Base-by-base conservation (phyloP, 2,113 vertebrate genomes). In the Leucosticte australis region DNA sequence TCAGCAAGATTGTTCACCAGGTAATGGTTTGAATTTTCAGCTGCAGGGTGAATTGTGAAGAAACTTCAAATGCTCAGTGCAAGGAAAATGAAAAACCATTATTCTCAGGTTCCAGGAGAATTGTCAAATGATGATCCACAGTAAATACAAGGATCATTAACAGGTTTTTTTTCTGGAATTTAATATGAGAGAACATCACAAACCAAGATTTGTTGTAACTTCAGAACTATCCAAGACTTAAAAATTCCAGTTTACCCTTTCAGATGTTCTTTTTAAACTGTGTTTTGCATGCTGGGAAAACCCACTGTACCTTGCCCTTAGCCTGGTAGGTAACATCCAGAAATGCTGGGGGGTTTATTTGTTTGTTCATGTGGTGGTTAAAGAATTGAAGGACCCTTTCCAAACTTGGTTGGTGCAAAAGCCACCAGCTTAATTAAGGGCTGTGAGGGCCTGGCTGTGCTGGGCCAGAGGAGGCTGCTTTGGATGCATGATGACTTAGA, bases 1-100 rank as follows among this genome's bases (percentile, higher is more conserved):
- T 99, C 98, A 98, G 99, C 98, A 99, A 99, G 98, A 99, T 99
- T 67, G 99, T 99, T 67, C 99, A 99, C 91, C 99, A 99, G 99
- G 99, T 99, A 99, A 99, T 94, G 76, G 68, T 75, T 95, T 83
- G 53, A 52, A 87, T 95, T 97, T 95, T 85, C 95, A 80, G 39
- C 82, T 92, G 74, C 70, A 75, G 3, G 59, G 22, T 85, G 78
- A 92, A 41, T 44, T 53, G 37, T 67, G 53, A 94, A 68, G 92
- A 87, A 56, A 79, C 53, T 79, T 71, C 37, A 57, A 55, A 81
- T 76, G 73, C 76, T 81, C 74, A 81, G 44, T 70, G 60, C 55
- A 87, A 68, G 73, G 39, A 71, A 39, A 90, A 95, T 17, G 37
- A 87, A 83, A 78, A 90, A 44, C 8, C 14, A 21, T 87, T 92